Percentiles rank a stretch among this genome's conserved stretches.
These are phyloP conservation scores for Sebastes itinus DNA, from an alignment of 2,797 vertebrate species.

Conservation along the genomic window DNA sequence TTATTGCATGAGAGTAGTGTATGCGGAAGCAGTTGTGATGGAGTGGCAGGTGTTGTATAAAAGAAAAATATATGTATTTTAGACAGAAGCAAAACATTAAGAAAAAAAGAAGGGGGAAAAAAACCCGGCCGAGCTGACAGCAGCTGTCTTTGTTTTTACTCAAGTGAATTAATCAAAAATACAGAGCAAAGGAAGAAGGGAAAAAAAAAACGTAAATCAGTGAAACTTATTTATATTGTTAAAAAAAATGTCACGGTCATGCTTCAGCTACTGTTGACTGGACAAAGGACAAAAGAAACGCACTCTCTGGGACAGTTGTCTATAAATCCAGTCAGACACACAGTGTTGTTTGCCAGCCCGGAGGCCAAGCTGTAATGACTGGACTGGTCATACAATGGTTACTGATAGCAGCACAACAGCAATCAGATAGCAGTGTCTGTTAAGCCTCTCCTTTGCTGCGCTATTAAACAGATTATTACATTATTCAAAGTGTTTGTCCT, in stretches of 20 bases:
- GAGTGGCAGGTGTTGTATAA: slow-evolving; percentile 42
- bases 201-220: background rate
- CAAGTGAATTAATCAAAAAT: slow-evolving; percentile 19
- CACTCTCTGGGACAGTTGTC: slow-evolving; percentile 34
- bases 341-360: slow-evolving; percentile 78
- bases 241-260: slow-evolving; percentile 25
- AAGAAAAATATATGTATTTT: background rate
- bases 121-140: background rate
- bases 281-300: slow-evolving; percentile 32
- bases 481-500: slow-evolving; percentile 87
- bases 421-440: slow-evolving; percentile 84
- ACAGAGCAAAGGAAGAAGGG: background rate
- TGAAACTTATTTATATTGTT: slow-evolving; percentile 12
- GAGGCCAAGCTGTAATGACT: slow-evolving; percentile 81
- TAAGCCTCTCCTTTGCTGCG: slow-evolving; percentile 87
- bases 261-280: slow-evolving; percentile 28
- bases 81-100: slow-evolving; percentile 13
- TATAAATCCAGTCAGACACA: slow-evolving; percentile 61
- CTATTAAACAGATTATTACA: slow-evolving; percentile 88
- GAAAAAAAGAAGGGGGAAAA: background rate
- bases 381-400: slow-evolving; percentile 80
- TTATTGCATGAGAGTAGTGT: slow-evolving; percentile 34
- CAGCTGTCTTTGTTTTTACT: slow-evolving; percentile 13
- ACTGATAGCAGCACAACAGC: slow-evolving; percentile 84
- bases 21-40: slow-evolving; percentile 21